Percentiles rank a stretch among this genome's conserved stretches.
phyloP scores from a whole-genome alignment of 2,888 invertebrate species.

The Stenchaetothrips biformis region DNA sequence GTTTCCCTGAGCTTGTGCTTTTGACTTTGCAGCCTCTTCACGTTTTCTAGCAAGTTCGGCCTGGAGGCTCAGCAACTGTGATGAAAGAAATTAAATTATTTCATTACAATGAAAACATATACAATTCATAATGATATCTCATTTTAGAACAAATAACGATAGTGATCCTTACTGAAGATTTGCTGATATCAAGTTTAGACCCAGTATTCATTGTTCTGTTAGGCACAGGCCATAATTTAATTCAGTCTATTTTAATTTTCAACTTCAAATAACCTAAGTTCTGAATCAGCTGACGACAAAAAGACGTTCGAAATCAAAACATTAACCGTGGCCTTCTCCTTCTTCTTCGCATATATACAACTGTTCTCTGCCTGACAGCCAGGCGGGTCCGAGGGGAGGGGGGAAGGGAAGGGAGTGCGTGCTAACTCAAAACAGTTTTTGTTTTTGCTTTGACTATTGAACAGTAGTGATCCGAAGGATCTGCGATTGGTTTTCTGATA shows the following conservation, averaged over 20 bases:
- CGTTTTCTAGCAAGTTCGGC: conserved; percentile 85
- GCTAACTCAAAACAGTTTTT: too few species aligned
- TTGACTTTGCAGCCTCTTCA: conserved; percentile 69
- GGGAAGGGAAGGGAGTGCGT: too few species aligned
- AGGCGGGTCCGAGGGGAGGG: too few species aligned
- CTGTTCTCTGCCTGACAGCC: too few species aligned
- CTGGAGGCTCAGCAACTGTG: conserved; percentile 72
- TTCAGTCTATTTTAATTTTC: not conserved
- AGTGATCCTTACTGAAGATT: not conserved
- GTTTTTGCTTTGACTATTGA: too few species aligned
- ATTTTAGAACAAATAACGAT: not conserved
- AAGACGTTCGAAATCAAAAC: not conserved
- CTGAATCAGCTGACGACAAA: not conserved
- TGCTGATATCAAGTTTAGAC: not conserved
- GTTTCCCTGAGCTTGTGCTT: conserved; percentile 31
- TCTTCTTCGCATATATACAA: too few species aligned
- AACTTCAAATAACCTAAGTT: not conserved
- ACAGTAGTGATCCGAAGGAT: too few species aligned
- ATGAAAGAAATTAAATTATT: conserved; percentile 32
- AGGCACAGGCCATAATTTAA: not conserved
- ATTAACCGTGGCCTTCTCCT: too few species aligned
- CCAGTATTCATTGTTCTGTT: not conserved
- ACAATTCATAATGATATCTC: not conserved
- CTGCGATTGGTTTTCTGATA: too few species aligned
- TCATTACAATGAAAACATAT: not conserved